Base-by-base conservation (phyloP, 2,797 vertebrate species). In the Chelon labrosus region DNA sequence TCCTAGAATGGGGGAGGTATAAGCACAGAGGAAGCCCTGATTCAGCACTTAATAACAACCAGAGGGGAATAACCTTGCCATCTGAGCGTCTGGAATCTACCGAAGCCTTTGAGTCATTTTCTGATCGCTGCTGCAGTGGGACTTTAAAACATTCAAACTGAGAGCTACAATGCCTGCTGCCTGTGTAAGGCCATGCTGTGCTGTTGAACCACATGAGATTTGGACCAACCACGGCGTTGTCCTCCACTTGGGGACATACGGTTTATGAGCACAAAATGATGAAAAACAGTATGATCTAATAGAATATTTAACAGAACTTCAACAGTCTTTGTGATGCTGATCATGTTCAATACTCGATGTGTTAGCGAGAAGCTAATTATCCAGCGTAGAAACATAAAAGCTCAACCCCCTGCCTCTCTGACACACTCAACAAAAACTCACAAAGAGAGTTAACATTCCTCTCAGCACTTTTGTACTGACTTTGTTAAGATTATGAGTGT, bases 21-120 rank as follows among this genome's bases (percentile, higher is more conserved):
- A 77, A 66, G 75, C 81, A 82, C 56, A 79, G 64, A 82, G 46
- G 79, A 77, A 82, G 53, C 39, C 47, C 75, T 75, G 55, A 88
- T 67, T 87, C 80, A 83, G 87, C 84, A 66, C 46, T 72, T 54
- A 50, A 63, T 76, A 70, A 65, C 79, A 66, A 79, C 52, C 74
- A 53, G 49, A 27, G 22, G 19, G 44, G 62, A 79, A 82, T 73
- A 84, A 87, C 75, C 73, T 83, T 86, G 75, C 25, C 51, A 27
- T 51, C 35, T 0, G 57, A 75, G 38, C n/a, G 64, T 41, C 49
- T 49, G 37, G 44, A 77, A 76, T 69, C 70, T 61, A 53, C 25
- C 66, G 50, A 79, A 56, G 2, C 71, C 69, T 75, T 78, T 58
- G 68, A 77, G 20, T 77, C 78, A 49, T 65, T 75, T 52, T 65